Evolutionary conservation across 2,797 vertebrate species (phyloP).

Genomic region (Danio albolineatus): DNA sequence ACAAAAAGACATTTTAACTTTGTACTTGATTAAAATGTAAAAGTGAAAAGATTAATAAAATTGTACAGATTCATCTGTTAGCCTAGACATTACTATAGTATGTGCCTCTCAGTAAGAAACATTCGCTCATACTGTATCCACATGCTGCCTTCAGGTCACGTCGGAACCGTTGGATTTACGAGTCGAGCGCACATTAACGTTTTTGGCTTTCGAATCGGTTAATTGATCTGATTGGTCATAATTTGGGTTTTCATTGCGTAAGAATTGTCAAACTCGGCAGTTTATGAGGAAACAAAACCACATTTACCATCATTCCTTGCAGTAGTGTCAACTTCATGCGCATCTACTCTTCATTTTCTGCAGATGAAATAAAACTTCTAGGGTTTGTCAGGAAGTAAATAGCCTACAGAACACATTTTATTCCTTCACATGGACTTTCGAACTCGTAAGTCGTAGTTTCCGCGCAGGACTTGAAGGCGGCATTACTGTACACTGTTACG

Average conservation of each 20-base stretch:
- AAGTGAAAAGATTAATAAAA: slow-evolving; percentile 78
- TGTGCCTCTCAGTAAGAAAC: slow-evolving; percentile 85
- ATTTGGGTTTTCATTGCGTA: neutral
- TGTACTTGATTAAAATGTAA: slow-evolving; percentile 93
- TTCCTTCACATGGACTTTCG: slow-evolving; percentile 17
- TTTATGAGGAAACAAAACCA: neutral
- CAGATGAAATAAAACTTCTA: neutral
- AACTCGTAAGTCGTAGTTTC: neutral
- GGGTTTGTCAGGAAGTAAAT: neutral
- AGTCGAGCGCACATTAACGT: neutral
- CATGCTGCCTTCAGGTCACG: slow-evolving; percentile 40
- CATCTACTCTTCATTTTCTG: neutral
- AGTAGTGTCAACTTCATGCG: neutral
- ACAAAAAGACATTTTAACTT: slow-evolving; percentile 97
- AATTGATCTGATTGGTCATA: neutral
- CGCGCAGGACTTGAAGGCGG: slow-evolving; percentile 20
- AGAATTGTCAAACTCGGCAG: neutral
- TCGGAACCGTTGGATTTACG: slow-evolving; percentile 9
- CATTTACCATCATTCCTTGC: neutral
- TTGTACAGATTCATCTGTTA: slow-evolving; percentile 92
- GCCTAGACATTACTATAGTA: slow-evolving; percentile 88
- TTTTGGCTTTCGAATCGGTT: neutral
- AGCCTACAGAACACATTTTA: neutral
- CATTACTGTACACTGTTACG: slow-evolving; percentile 74
- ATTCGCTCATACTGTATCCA: slow-evolving; percentile 78